Conservation (phyloP, 1,140 invertebrate species). For the Drosophila truncata region DNA sequence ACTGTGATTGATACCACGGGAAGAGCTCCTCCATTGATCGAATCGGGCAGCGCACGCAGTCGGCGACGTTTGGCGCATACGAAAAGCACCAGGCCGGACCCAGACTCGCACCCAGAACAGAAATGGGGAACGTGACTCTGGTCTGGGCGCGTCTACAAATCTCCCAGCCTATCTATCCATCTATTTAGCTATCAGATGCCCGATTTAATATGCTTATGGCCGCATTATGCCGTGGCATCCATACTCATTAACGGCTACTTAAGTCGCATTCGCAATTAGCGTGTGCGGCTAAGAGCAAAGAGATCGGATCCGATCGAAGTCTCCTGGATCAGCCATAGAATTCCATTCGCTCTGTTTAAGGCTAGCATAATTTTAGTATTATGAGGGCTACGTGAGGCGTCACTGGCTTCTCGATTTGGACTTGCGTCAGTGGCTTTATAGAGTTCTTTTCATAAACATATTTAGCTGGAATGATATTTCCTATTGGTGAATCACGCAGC, state of each 20-base stretch:
- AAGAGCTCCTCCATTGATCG: constrained; percentile 65
- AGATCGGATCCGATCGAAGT: constrained; percentile 27
- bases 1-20: constrained; percentile 46
- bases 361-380: constrained; percentile 72
- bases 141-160: constrained; percentile 37
- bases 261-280: constrained; percentile 62
- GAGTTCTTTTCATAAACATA: constrained; percentile 45
- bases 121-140: constrained; percentile 69
- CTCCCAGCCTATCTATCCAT: constrained; percentile 7
- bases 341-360: constrained; percentile 56
- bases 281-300: constrained; percentile 50
- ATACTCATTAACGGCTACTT: constrained; percentile 66
- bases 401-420: constrained; percentile 8
- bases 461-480: constrained; percentile 42
- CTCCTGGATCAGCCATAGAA: constrained; percentile 24
- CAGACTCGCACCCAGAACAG: constrained; percentile 32
- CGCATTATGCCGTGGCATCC: constrained; percentile 74
- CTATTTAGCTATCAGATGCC: constrained; percentile 25
- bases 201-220: constrained; percentile 46
- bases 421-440: constrained; percentile 56
- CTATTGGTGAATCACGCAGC: constrained; percentile 61
- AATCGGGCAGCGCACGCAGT: constrained; percentile 66
- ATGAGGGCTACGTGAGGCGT: constrained; percentile 64
- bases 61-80: constrained; percentile 58
- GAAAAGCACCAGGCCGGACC: constrained; percentile 28